Conservation (phyloP, 2,113 vertebrate genomes). For the Microtus ochrogaster region DNA sequence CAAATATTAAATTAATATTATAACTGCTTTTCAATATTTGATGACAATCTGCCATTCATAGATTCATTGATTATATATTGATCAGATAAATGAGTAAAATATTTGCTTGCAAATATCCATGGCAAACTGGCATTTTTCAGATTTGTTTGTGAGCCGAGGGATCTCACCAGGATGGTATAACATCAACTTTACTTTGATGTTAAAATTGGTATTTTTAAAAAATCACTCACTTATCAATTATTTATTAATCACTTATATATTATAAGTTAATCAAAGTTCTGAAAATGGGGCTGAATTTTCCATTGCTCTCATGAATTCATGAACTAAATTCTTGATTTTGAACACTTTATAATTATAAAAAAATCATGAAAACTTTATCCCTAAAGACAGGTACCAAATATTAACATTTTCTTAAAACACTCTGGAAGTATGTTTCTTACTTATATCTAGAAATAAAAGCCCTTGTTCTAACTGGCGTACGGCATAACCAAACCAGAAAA, state of each 20-base stretch:
- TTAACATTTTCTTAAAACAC: background rate
- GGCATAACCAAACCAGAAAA: background rate
- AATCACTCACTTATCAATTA: background rate
- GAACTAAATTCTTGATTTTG: background rate
- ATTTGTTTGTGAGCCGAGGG: background rate
- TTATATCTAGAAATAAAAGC: background rate
- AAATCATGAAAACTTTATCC: background rate
- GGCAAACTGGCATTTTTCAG: constrained; percentile 1
- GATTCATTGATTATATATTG: background rate
- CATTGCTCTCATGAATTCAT: background rate
- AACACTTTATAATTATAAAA: constrained; percentile 15
- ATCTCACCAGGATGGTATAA: background rate
- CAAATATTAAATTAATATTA: background rate
- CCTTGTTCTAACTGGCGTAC: background rate
- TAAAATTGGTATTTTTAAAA: background rate
- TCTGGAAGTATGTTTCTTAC: background rate
- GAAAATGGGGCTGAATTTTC: constrained; percentile 11
- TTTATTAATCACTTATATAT: constrained; percentile 43
- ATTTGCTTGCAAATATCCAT: background rate
- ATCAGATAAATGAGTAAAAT: constrained; percentile 52
- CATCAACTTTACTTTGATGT: background rate
- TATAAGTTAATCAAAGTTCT: background rate
- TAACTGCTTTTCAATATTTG: constrained; percentile 35
- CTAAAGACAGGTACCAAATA: background rate
- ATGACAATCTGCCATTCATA: background rate